These are phyloP conservation scores for Synanthedon myopaeformis DNA, from an alignment of 2,888 invertebrate species.

Conservation along the genomic window DNA sequence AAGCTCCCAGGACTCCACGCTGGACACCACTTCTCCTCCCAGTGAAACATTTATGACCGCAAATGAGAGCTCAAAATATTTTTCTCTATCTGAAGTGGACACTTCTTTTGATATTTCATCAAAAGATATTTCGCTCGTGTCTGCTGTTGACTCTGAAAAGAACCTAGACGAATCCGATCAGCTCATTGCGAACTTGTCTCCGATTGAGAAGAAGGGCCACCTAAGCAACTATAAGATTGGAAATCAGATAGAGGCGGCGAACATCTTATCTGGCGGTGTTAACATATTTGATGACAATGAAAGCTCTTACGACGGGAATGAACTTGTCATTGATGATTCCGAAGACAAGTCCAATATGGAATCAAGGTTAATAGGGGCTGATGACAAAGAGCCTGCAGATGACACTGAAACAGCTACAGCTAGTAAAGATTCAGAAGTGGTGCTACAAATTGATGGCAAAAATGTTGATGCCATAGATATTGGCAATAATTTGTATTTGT, in stretches of 20 bases:
- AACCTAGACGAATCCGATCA: conserved; percentile 28
- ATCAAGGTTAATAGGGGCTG: conserved; percentile 19
- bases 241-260: conserved; percentile 59
- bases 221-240: conserved; percentile 52
- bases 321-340: conserved; percentile 56
- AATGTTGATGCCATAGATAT: conserved; percentile 64
- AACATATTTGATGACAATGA: conserved; percentile 65
- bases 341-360: conserved; percentile 38
- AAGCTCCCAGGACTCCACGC: conserved; percentile 44
- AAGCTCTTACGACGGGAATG: conserved; percentile 63
- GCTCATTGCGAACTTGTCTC: conserved; percentile 44
- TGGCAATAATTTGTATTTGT: conserved; percentile 60
- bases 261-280: conserved; percentile 60
- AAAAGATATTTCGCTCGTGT: conserved; percentile 37
- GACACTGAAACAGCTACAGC: conserved; percentile 28
- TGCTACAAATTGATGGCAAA: conserved; percentile 59
- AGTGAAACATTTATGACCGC: conserved; percentile 57
- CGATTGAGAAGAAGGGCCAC: conserved; percentile 46
- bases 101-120: conserved; percentile 46
- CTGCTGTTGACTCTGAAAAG: conserved; percentile 25
- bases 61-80: conserved; percentile 58
- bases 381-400: conserved; percentile 20
- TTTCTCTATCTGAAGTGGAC: conserved; percentile 55
- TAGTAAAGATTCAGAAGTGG: conserved; percentile 54
- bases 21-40: conserved; percentile 46